Percentiles rank a stretch among this genome's conserved stretches.
phyloP scores from a whole-genome alignment of 2,888 invertebrate genomes.

The Metellina segmentata region DNA sequence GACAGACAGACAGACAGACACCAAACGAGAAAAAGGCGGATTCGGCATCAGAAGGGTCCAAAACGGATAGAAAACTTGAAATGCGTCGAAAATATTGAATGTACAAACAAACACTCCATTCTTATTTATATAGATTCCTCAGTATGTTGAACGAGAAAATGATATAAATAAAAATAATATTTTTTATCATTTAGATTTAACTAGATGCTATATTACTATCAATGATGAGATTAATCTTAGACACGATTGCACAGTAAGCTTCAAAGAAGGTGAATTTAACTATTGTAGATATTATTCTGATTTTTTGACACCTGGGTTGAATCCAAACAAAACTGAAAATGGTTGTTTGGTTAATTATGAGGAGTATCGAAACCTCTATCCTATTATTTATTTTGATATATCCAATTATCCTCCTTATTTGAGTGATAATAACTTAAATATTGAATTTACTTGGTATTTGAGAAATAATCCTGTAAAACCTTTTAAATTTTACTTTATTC shows the following conservation, averaged over 20 bases:
- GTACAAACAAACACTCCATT: no score
- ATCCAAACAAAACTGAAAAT: not conserved
- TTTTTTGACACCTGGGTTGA: not conserved
- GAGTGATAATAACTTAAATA: not conserved
- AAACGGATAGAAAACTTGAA: no score
- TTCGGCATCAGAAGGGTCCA: no score
- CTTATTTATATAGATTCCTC: no score
- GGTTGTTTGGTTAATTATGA: not conserved
- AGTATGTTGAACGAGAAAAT: not conserved
- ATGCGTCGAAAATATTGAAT: no score
- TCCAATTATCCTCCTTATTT: not conserved
- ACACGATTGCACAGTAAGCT: no score
- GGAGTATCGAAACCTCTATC: not conserved
- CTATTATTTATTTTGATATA: constrained; percentile 8
- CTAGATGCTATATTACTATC: not conserved
- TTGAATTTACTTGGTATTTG: constrained; percentile 14
- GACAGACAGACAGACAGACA: no score
- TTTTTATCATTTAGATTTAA: constrained; percentile 2
- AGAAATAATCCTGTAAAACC: not conserved
- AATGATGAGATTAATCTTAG: not conserved
- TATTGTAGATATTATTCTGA: not conserved
- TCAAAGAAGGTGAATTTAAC: no score
- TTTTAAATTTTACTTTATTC: constrained; percentile 23
- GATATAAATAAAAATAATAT: not conserved
- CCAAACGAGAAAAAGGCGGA: no score